Percentiles rank a stretch among this genome's conserved stretches.
These are phyloP conservation scores for Ceuthmochares aereus DNA, from an alignment of 2,113 vertebrate genomes.

Conservation along the genomic window DNA sequence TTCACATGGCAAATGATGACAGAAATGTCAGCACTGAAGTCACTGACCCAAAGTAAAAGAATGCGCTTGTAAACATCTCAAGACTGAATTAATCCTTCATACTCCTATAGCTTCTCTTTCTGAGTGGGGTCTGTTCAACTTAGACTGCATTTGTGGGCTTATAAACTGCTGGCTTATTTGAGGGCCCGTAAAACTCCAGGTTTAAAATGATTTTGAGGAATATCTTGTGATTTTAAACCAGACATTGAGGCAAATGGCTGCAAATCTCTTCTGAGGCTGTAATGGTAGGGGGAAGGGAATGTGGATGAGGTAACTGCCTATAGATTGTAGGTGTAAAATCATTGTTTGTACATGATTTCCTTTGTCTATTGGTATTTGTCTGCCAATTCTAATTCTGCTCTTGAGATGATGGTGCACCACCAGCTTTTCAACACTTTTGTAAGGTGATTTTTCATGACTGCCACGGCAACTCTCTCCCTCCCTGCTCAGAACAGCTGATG, in stretches of 20 bases:
- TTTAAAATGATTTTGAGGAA: neutral
- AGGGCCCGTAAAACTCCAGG: neutral
- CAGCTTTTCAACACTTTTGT: neutral
- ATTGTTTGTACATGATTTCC: neutral
- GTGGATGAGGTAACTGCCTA: neutral
- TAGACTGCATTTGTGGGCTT: neutral
- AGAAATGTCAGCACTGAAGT: neutral
- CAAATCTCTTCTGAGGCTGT: neutral
- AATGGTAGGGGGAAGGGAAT: neutral
- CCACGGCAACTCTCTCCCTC: neutral
- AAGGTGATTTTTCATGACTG: neutral
- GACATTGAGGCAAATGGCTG: neutral
- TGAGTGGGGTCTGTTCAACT: neutral
- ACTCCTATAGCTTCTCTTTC: neutral
- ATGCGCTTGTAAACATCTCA: neutral
- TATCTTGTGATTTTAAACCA: neutral
- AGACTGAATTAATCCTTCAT: neutral
- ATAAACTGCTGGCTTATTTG: neutral
- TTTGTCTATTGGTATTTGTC: neutral
- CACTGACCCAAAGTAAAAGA: neutral
- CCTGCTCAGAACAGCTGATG: neutral
- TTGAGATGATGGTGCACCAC: neutral
- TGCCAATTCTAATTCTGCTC: neutral
- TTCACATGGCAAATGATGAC: neutral
- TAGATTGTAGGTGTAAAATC: neutral